These are phyloP conservation scores for fruit fly (Drosophila melanogaster) DNA, from an alignment of 1,140 invertebrate species.

Conservation along the genomic window Release_6_plus_ISO1_MT NT_037436.4:9324501-9325000, in stretches of 20 bases:
- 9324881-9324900: constrained; percentile 33
- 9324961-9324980: constrained; percentile 8
- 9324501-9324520: too few species aligned
- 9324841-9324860: not conserved
- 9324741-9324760: constrained; percentile 40
- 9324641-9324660: constrained; percentile 82
- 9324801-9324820: constrained; percentile 68
- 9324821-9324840: constrained; percentile 70
- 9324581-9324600: constrained; percentile 69
- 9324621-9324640: constrained; percentile 77
- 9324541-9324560: constrained; percentile 16
- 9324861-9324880: not conserved
- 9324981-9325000: not conserved
- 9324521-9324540: too few species aligned
- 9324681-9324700: constrained; percentile 14
- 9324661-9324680: constrained; percentile 64
- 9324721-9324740: constrained; percentile 6
- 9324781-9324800: constrained; percentile 78
- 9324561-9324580: constrained; percentile 58
- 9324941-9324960: constrained; percentile 3
- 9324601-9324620: constrained; percentile 65
- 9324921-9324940: constrained; percentile 25
- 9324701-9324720: constrained; percentile 14
- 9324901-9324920: constrained; percentile 39
- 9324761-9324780: constrained; percentile 65